Evolutionary conservation across 2,797 vertebrate species (phyloP).

Genomic region (Sparus aurata): DNA sequence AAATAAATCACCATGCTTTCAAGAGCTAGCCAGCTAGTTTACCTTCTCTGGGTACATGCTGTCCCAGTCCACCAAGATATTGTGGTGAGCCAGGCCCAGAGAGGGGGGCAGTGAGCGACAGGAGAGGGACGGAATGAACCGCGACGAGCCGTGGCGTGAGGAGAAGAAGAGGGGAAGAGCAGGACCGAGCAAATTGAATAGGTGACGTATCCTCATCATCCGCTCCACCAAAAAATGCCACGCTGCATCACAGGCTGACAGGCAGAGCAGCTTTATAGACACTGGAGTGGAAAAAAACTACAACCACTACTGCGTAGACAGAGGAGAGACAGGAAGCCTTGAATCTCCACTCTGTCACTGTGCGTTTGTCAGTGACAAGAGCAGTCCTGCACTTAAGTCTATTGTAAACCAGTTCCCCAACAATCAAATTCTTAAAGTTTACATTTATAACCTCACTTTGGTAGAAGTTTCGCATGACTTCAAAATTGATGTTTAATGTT

Average conservation of each 20-base stretch:
- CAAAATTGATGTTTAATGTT: too few relatives aligned
- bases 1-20: slow-evolving; percentile 29
- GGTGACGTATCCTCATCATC: slow-evolving; percentile 50
- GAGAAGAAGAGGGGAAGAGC: slow-evolving; percentile 4
- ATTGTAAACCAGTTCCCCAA: neutral
- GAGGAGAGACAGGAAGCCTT: neutral
- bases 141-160: slow-evolving; percentile 23
- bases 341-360: neutral
- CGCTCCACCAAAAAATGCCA: slow-evolving; percentile 26
- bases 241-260: slow-evolving; percentile 39
- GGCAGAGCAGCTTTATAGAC: slow-evolving; percentile 27
- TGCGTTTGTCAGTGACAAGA: neutral
- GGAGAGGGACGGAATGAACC: slow-evolving; percentile 36
- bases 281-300: slow-evolving; percentile 19
- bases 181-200: slow-evolving; percentile 47
- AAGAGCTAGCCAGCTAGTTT: slow-evolving; percentile 47
- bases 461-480: too few relatives aligned
- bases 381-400: neutral
- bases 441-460: neutral
- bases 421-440: neutral
- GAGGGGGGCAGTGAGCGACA: slow-evolving; percentile 19
- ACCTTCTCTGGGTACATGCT: slow-evolving; percentile 77
- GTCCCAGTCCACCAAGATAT: slow-evolving; percentile 51
- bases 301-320: neutral
- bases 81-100: slow-evolving; percentile 37